Evolutionary conservation across 1,140 invertebrate genomes (phyloP), one percentile per base, ranked within the genome.

Genomic region (Orius insidiosus): DNA sequence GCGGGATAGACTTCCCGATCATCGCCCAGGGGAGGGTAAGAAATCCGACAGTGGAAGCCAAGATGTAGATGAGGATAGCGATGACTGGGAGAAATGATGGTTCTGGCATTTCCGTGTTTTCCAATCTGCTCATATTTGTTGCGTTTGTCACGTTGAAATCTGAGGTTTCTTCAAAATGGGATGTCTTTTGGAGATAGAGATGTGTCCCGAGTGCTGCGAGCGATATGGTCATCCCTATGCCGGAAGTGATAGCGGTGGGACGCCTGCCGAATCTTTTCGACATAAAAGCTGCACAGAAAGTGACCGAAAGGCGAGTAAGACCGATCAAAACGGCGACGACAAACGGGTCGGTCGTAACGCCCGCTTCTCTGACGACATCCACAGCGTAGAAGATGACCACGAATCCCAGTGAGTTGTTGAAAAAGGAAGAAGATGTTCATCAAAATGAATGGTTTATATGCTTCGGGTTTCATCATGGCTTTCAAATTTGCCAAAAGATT

Each of bases 321-420:
- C 72, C 75, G 33, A 74, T 69, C 3, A 76, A 55, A 1, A 71
- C 58, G 0, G 74, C 67, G 1, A 67, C 68, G 7, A 76, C 46
- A 39, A 74, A 74, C 0, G 68, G 61, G 55, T 78, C 68, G 1
- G 74, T 64, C 2, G 56, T 57, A 2, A 75, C 62, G 1, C 70
- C 70, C 1, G 74, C 70, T 30, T 72, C 69, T 5, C 48, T 49
- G 0, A 74, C 68, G 52, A 87, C 65, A 64, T 80, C 59, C 13
- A 74, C 67, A 0, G 80, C 75, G 52, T 86, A 85, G 48, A 83
- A 84, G 31, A 84, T 71, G 3, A 83, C 64, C 3, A 80, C 76
- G 53, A 81, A 84, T 71, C 1, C 84, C 84, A 2, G 74, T 75
- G 37, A 84, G 73, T 58, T 86, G 82, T 58, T 85, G 80, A 55